phyloP scores from a whole-genome alignment of 2,888 invertebrate species.

The Hoplodrina ambigua region DNA sequence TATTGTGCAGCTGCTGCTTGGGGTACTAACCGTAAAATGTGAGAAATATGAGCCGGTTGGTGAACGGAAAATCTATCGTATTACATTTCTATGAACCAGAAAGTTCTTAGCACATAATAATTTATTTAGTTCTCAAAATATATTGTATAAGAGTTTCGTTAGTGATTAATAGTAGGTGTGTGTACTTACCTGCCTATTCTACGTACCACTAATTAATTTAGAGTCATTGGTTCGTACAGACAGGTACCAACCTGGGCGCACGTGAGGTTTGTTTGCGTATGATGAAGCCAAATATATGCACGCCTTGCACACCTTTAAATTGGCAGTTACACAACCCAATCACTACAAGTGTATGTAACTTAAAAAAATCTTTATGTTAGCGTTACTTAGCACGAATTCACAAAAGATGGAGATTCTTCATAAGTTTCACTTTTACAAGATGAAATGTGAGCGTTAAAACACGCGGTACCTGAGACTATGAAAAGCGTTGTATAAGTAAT shows the following conservation, averaged over 20 bases:
- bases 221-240: background rate
- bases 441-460: slow-evolving; percentile 13
- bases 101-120: background rate
- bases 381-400: background rate
- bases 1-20: slow-evolving; percentile 42
- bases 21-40: slow-evolving; percentile 41
- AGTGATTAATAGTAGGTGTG: background rate
- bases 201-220: background rate
- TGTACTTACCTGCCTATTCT: too few species aligned
- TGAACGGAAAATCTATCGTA: slow-evolving; percentile 22
- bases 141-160: background rate
- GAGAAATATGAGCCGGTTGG: slow-evolving; percentile 37
- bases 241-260: background rate
- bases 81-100: background rate
- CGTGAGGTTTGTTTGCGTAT: background rate
- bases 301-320: background rate
- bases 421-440: slow-evolving; percentile 3
- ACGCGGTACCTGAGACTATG: background rate
- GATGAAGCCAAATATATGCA: background rate
- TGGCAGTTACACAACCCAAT: background rate
- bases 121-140: slow-evolving; percentile 10
- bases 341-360: too few species aligned
- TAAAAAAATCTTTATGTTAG: background rate
- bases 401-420: background rate
- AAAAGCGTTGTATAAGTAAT: slow-evolving; percentile 7